A percentile compares a stretch with the other conserved stretches of the same genome.
phyloP scores from a whole-genome alignment of 2,888 invertebrate genomes.

The Nowickia ferox region DNA sequence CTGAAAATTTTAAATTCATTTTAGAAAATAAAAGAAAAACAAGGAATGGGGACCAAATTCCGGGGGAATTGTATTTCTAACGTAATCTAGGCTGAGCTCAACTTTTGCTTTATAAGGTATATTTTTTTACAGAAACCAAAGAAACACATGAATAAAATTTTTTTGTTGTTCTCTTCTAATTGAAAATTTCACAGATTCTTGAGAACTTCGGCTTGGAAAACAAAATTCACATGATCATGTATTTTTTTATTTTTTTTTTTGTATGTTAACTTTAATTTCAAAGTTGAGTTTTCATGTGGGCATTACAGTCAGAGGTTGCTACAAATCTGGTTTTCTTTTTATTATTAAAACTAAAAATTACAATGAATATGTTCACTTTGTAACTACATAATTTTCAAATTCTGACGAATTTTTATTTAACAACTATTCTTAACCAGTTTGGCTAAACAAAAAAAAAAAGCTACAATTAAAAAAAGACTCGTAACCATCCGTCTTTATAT shows the following conservation, averaged over 20 bases:
- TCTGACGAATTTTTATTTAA: slow-evolving; percentile 49
- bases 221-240: neutral
- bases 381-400: slow-evolving; percentile 27
- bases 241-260: slow-evolving; percentile 10
- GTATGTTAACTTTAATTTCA: slow-evolving; percentile 16
- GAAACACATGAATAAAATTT: too few relatives aligned
- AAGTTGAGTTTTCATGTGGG: slow-evolving; percentile 22
- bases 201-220: neutral
- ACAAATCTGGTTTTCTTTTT: slow-evolving; percentile 33
- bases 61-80: too few relatives aligned
- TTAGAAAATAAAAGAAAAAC: too few relatives aligned
- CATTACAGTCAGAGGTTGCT: slow-evolving; percentile 28
- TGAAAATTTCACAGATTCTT: too few relatives aligned
- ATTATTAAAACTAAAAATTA: slow-evolving; percentile 21
- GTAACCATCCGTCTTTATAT: slow-evolving; percentile 17
- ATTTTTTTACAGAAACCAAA: too few relatives aligned
- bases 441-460: neutral
- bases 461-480: slow-evolving; percentile 16
- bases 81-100: too few relatives aligned
- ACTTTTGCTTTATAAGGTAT: too few relatives aligned
- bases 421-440: slow-evolving; percentile 11
- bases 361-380: slow-evolving; percentile 38
- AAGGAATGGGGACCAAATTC: too few relatives aligned
- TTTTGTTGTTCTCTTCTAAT: too few relatives aligned
- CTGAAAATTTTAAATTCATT: too few relatives aligned